Base-by-base conservation (phyloP, 2,113 vertebrate species). In the Oryzias woworae region DNA sequence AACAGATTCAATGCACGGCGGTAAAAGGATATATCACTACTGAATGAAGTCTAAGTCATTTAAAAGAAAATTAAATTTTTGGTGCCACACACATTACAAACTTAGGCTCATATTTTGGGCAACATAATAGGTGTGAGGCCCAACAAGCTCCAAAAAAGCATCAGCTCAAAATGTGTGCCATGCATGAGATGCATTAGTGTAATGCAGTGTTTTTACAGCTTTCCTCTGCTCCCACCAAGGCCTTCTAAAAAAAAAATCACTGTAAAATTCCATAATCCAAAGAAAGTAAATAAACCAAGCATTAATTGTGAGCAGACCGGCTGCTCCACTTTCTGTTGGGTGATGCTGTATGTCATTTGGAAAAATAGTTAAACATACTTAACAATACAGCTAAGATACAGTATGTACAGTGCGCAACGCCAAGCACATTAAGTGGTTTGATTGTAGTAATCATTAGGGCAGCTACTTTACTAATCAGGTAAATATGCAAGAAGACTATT, bases 131-230 rank as follows among this genome's bases (percentile, higher is more conserved):
- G 43, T 5, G 1, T 2, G 41, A 4, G 3, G n/a, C 16, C 7
- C 16, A 57, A 46, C n/a, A 15, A 43, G 26, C 28, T 10, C 50
- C 1, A 24, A 50, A 42, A 62, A 44, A 8, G 44, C 15, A 53
- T 22, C 15, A 52, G 15, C 61, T 57, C 16, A 51, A 23, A 71
- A 36, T 75, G 36, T 48, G 15, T 60, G 49, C 57, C 60, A 36
- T 50, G 62, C 47, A 79, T 64, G 42, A 68, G 36, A 62, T 26
- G 42, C 26, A 56, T n/a, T 43, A 58, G 50, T 77, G 52, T 67
- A 70, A 76, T 74, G 66, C 71, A 71, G 31, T 77, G 67, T 69
- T 80, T 69, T 69, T 41, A 77, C 16, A 54, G 61, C 67, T 71
- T 69, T 67, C 60, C 52, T 7, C 56, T 49, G 66, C 62, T 69